These are phyloP conservation scores for Buathra laborator DNA, from an alignment of 2,888 invertebrate species.

Conservation along the genomic window DNA sequence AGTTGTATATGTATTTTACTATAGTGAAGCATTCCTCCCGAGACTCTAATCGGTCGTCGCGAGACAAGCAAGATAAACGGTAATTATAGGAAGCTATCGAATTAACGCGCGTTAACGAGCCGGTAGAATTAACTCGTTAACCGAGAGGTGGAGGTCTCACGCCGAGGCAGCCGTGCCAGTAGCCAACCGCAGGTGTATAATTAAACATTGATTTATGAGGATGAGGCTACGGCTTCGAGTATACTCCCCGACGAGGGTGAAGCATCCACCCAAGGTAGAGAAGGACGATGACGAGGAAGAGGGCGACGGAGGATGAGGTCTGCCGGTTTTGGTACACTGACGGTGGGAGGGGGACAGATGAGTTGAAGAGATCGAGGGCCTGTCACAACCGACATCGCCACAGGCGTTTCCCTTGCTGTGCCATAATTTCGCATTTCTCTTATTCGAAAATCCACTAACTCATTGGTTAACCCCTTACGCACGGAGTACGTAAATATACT, in stretches of 20 bases:
- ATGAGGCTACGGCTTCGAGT: conserved; percentile 53
- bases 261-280: conserved; percentile 44
- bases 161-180: conserved; percentile 46
- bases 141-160: conserved; percentile 35
- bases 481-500: too few species aligned
- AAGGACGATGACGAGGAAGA: conserved; percentile 36
- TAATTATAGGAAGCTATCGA: conserved; percentile 68
- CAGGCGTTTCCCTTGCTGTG: conserved; percentile 20
- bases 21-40: neutral
- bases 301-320: conserved; percentile 6
- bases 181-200: conserved; percentile 67
- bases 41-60: conserved; percentile 30
- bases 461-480: neutral
- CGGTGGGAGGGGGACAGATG: conserved; percentile 23
- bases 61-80: conserved; percentile 65
- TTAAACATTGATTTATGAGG: conserved; percentile 73
- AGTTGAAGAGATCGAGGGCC: conserved; percentile 53
- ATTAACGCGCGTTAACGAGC: conserved; percentile 63
- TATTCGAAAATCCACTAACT: neutral
- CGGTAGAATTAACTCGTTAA: conserved; percentile 70
- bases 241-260: conserved; percentile 38
- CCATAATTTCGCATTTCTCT: neutral
- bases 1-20: neutral
- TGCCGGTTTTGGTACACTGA: conserved; percentile 4
- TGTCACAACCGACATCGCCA: conserved; percentile 41